Conservation (phyloP, 1,140 invertebrate species). For the Holcopasites calliopsidis region DNA sequence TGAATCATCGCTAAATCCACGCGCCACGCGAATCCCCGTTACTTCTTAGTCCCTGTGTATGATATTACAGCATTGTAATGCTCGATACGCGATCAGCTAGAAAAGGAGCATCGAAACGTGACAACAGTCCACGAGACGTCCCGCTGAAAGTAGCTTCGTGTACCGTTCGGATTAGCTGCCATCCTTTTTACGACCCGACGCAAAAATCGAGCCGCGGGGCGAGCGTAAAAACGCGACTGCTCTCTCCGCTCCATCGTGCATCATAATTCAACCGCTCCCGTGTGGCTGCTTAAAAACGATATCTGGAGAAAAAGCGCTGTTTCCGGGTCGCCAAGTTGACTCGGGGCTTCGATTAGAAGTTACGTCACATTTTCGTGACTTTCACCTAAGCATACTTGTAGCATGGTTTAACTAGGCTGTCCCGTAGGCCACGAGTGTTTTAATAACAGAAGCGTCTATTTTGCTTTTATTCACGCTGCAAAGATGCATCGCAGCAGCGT, state of each 20-base stretch:
- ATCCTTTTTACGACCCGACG: constrained; percentile 14
- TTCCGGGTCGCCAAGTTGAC: constrained; percentile 28
- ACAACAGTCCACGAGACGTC: constrained; percentile 29
- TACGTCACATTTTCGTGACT: constrained; percentile 22
- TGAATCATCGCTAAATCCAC: constrained; percentile 37
- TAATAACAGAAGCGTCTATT: neutral
- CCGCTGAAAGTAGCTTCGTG: constrained; percentile 37
- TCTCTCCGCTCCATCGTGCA: neutral
- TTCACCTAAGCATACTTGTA: too few relatives aligned
- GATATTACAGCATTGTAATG: constrained; percentile 46
- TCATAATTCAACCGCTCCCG: neutral
- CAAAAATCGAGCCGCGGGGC: constrained; percentile 6
- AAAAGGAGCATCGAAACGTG: constrained; percentile 44
- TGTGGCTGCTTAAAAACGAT: constrained; percentile 9
- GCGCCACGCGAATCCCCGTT: constrained; percentile 23
- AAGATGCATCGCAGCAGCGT: constrained; percentile 4
- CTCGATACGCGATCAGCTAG: constrained; percentile 23
- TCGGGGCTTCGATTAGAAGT: too few relatives aligned
- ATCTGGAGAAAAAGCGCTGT: constrained; percentile 1
- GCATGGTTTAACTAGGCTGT: too few relatives aligned
- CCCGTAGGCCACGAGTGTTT: neutral
- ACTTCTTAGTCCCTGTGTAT: constrained; percentile 22
- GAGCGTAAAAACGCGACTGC: neutral
- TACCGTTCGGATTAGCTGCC: constrained; percentile 41
- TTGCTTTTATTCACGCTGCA: neutral